These are phyloP conservation scores for Xiphophorus couchianus DNA, from an alignment of 2,113 vertebrate genomes.

Conservation along the genomic window DNA sequence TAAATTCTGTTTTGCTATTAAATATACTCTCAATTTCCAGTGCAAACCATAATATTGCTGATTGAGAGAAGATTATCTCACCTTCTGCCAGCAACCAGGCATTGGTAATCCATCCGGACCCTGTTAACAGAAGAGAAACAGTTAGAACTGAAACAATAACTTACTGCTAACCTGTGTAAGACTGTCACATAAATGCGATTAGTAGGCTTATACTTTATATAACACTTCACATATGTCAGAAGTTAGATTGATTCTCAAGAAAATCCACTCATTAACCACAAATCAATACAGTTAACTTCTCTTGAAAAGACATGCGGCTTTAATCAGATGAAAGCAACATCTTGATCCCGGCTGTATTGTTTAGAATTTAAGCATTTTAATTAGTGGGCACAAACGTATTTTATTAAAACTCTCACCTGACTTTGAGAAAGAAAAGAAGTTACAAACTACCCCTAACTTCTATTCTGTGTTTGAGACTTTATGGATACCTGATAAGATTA, in stretches of 20 bases:
- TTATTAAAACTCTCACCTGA: not conserved
- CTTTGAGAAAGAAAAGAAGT: too few species aligned
- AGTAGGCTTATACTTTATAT: not conserved
- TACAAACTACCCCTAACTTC: too few species aligned
- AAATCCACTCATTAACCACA: not conserved
- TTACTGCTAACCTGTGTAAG: not conserved
- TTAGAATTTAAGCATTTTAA: not conserved
- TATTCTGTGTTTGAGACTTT: too few species aligned
- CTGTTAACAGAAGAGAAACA: slow-evolving; percentile 73
- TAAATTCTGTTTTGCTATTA: not conserved
- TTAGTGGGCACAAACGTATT: not conserved
- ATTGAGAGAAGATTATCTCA: slow-evolving; percentile 64
- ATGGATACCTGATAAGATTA: too few species aligned
- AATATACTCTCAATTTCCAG: not conserved
- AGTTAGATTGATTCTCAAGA: not conserved
- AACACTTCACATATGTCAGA: not conserved
- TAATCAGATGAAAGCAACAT: not conserved
- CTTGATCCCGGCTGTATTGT: not conserved
- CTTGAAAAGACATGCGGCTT: not conserved
- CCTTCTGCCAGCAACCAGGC: slow-evolving; percentile 99
- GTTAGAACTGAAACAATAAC: slow-evolving; percentile 31
- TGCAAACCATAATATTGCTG: not conserved
- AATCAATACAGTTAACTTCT: not conserved
- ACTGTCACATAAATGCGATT: not conserved
- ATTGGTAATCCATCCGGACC: slow-evolving; percentile 98